Evolutionary conservation across 2,113 vertebrate species (phyloP).

Genomic region (Barbus barbus): DNA sequence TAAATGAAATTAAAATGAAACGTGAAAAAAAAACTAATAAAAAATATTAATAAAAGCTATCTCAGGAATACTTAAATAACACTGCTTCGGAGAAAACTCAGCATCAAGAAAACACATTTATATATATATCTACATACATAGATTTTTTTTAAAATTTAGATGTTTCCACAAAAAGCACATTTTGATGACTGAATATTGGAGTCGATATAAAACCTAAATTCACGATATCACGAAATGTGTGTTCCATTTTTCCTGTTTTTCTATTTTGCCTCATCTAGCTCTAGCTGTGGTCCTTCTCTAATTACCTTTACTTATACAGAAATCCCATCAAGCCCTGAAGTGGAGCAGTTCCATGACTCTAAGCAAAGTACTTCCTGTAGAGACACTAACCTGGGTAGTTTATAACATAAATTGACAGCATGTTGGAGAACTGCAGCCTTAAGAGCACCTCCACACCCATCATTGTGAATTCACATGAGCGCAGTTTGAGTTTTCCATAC

Average conservation of each 20-base stretch:
- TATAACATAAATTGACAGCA: constrained; percentile 8
- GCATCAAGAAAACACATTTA: too few species aligned
- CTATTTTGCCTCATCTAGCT: background rate
- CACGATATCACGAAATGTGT: background rate
- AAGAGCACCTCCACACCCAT: constrained; percentile 3
- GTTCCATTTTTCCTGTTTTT: background rate
- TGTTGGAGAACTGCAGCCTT: constrained; percentile 1
- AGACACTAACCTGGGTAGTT: too few species aligned
- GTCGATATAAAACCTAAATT: background rate
- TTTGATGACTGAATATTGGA: background rate
- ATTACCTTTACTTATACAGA: background rate
- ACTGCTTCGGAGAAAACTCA: too few species aligned
- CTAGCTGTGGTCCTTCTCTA: background rate
- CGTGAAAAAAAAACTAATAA: background rate
- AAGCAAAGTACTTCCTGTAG: constrained; percentile 1
- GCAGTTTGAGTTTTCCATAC: background rate
- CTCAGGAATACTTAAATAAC: background rate
- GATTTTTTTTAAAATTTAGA: too few species aligned
- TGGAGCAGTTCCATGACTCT: background rate
- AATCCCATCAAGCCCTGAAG: constrained; percentile 8
- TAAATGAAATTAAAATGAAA: background rate
- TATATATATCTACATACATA: too few species aligned
- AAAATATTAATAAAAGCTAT: background rate
- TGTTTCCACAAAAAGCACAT: too few species aligned
- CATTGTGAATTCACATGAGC: constrained; percentile 1